Evolutionary conservation across 2,888 invertebrate species (phyloP).

Genomic region (Nineta flava): DNA sequence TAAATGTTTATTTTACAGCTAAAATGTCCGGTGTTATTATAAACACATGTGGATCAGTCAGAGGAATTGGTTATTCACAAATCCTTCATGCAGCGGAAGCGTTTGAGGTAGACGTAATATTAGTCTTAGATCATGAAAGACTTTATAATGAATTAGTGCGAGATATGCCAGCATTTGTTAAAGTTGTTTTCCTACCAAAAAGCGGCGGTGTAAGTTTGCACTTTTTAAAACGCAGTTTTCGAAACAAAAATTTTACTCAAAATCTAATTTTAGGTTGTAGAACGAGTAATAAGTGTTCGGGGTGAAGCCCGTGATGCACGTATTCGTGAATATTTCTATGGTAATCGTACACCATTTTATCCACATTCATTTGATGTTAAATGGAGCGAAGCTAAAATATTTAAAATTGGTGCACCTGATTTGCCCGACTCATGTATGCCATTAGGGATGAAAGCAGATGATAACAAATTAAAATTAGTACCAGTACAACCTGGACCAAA

Average conservation of each 20-base stretch:
- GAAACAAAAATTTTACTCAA: neutral
- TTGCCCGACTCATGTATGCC: constrained; percentile 94
- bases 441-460: constrained; percentile 84
- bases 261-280: constrained; percentile 55
- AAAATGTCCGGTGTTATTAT: constrained; percentile 82
- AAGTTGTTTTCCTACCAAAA: constrained; percentile 83
- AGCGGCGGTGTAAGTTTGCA: constrained; percentile 76
- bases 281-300: constrained; percentile 55
- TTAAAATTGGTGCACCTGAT: constrained; percentile 85
- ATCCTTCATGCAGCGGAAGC: constrained; percentile 78
- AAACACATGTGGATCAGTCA: constrained; percentile 97
- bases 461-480: constrained; percentile 81
- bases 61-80: constrained; percentile 76
- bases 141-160: constrained; percentile 85
- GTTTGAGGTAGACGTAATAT: constrained; percentile 89
- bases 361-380: constrained; percentile 92
- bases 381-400: constrained; percentile 76
- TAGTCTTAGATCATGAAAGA: constrained; percentile 92
- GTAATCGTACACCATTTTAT: constrained; percentile 61
- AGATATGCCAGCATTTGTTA: constrained; percentile 87
- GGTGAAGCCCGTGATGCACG: constrained; percentile 62
- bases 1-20: constrained; percentile 39
- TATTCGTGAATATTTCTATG: constrained; percentile 93
- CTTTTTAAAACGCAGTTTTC: neutral
- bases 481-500: constrained; percentile 57